phyloP scores from a whole-genome alignment of 1,140 invertebrate genomes.

The Radopholus similis region DNA sequence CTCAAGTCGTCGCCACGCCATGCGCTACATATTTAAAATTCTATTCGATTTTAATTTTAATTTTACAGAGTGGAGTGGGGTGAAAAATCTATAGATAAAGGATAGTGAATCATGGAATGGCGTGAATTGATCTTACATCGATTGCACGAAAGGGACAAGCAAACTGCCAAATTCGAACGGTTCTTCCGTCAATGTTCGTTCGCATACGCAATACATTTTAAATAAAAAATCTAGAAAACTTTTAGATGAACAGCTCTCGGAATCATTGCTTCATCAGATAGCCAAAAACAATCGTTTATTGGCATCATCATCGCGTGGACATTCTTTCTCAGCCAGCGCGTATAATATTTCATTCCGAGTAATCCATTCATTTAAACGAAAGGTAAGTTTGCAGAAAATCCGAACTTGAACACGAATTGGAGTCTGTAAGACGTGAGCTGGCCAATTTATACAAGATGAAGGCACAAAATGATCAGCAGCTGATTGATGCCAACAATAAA shows the following conservation, averaged over 20 bases:
- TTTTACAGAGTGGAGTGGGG: too few species aligned
- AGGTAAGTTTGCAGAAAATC: not conserved
- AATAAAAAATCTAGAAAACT: not conserved
- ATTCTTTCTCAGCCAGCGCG: not conserved
- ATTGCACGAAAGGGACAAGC: slow-evolving; percentile 20
- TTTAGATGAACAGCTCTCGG: slow-evolving; percentile 11
- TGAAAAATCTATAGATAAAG: not conserved
- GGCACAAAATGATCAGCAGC: slow-evolving; percentile 30
- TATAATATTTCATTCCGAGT: slow-evolving; percentile 2
- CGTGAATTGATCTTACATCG: slow-evolving; percentile 19
- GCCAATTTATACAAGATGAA: slow-evolving; percentile 33
- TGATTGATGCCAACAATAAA: slow-evolving; percentile 27
- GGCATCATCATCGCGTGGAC: too few species aligned
- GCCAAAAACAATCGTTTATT: slow-evolving; percentile 12
- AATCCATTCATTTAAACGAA: not conserved
- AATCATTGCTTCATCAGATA: slow-evolving; percentile 6
- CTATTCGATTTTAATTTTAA: too few species aligned
- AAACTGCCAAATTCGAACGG: slow-evolving; percentile 25
- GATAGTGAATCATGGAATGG: not conserved
- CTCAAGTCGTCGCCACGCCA: too few species aligned
- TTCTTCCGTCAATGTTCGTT: slow-evolving; percentile 30
- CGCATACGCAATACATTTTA: not conserved
- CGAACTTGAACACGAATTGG: slow-evolving; percentile 24
- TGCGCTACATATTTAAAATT: too few species aligned
- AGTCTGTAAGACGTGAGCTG: slow-evolving; percentile 12